Conservation (phyloP, 2,797 vertebrate genomes). For the Chrosomus eos region DNA sequence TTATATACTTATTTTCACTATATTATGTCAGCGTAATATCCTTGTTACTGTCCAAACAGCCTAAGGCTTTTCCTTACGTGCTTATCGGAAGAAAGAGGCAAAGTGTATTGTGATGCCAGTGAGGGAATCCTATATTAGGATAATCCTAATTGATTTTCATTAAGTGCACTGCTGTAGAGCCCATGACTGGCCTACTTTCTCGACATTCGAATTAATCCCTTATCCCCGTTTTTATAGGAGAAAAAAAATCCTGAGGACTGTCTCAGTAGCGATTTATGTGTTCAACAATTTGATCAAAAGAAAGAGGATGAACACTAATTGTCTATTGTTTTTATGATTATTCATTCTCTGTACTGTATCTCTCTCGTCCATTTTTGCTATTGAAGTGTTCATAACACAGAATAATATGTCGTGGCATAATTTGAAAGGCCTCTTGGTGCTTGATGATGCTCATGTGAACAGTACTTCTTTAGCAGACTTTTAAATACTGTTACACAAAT, state of each 20-base stretch:
- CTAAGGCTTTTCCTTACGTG: slow-evolving; percentile 39
- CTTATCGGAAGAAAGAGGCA: slow-evolving; percentile 59
- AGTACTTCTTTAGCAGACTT: not conserved
- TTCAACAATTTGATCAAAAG: slow-evolving; percentile 35
- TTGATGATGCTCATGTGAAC: slow-evolving; percentile 9
- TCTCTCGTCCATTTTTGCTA: slow-evolving; percentile 29
- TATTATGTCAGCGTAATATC: slow-evolving; percentile 30
- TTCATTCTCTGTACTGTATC: not conserved
- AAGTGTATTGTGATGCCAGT: slow-evolving; percentile 72
- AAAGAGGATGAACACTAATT: slow-evolving; percentile 34
- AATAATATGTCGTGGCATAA: slow-evolving; percentile 19
- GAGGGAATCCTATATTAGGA: slow-evolving; percentile 65
- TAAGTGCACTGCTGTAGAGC: slow-evolving; percentile 50
- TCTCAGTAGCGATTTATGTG: slow-evolving; percentile 42
- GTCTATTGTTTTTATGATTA: slow-evolving; percentile 39
- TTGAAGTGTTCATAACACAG: slow-evolving; percentile 15
- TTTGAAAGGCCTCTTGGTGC: not conserved
- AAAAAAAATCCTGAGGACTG: slow-evolving; percentile 35
- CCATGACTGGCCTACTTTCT: slow-evolving; percentile 47
- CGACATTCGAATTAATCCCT: slow-evolving; percentile 27
- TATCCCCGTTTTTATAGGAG: slow-evolving; percentile 15
- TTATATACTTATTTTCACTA: slow-evolving; percentile 47
- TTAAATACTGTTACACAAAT: not conserved
- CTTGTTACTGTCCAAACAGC: slow-evolving; percentile 34
- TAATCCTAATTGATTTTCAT: slow-evolving; percentile 72